phyloP scores from a whole-genome alignment of 2,797 vertebrate genomes.

The Eulemur rubriventer region DNA sequence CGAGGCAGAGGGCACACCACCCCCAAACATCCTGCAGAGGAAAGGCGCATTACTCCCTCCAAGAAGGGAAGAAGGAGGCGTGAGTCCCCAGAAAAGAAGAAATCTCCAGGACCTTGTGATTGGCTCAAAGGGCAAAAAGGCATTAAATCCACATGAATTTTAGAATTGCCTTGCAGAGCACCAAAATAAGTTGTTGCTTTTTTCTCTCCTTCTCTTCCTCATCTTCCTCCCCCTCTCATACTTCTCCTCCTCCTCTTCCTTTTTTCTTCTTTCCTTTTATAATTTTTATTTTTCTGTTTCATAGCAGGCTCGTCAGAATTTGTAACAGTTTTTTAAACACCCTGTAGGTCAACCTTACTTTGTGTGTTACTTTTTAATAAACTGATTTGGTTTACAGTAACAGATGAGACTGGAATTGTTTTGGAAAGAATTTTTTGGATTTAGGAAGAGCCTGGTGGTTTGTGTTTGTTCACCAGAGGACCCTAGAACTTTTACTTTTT shows the following conservation, averaged over 20 bases:
- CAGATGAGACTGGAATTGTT: neutral
- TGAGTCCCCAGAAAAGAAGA: neutral
- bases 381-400: neutral
- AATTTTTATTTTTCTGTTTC: neutral
- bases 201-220: accelerated
- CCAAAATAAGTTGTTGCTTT: neutral
- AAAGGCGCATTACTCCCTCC: neutral
- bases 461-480: neutral
- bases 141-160: neutral
- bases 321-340: neutral
- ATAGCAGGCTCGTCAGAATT: neutral
- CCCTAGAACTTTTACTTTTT: neutral
- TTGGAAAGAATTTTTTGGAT: neutral
- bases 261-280: neutral
- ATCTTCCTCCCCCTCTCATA: neutral
- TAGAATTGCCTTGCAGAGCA: neutral
- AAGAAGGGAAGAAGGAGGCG: neutral
- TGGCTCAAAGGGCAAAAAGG: neutral
- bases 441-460: neutral
- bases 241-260: neutral
- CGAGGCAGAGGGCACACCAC: neutral
- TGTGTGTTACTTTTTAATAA: neutral
- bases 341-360: neutral
- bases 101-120: neutral
- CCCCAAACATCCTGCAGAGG: too few species aligned